phyloP scores from a whole-genome alignment of 2,113 vertebrate species.

The Austrofundulus limnaeus region DNA sequence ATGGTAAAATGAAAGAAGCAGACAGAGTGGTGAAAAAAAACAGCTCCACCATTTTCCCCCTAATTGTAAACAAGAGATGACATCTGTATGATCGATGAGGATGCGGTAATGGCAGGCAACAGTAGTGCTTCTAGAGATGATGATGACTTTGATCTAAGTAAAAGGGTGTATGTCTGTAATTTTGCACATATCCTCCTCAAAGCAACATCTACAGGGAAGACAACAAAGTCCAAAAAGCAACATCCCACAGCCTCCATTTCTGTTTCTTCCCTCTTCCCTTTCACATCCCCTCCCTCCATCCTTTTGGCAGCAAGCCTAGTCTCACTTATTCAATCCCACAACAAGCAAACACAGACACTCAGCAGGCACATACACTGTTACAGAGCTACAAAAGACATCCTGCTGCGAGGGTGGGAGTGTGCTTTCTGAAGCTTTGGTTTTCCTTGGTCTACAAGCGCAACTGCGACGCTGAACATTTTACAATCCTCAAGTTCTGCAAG shows the following conservation, averaged over 20 bases:
- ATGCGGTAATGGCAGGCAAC: constrained; percentile 44
- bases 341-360: constrained; percentile 57
- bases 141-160: constrained; percentile 49
- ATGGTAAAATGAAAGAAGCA: constrained; percentile 22
- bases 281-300: constrained; percentile 53
- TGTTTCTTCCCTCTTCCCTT: constrained; percentile 40
- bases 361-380: constrained; percentile 53
- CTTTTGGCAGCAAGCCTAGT: constrained; percentile 59
- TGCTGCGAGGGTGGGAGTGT: constrained; percentile 64
- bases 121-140: constrained; percentile 39
- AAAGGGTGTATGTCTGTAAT: constrained; percentile 3
- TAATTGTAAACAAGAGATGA: constrained; percentile 47
- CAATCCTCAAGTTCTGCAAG: constrained; percentile 36
- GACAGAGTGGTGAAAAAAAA: constrained; percentile 6
- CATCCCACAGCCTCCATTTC: constrained; percentile 39
- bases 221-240: constrained; percentile 59
- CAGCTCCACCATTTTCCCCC: constrained; percentile 13
- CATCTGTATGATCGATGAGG: constrained; percentile 46
- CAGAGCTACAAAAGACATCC: constrained; percentile 68
- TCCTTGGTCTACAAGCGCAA: constrained; percentile 57
- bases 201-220: constrained; percentile 47
- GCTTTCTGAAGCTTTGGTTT: constrained; percentile 62
- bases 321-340: constrained; percentile 70
- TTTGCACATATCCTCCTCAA: constrained; percentile 14
- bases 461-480: constrained; percentile 35